Percentiles rank a stretch among this genome's conserved stretches.
Conservation (phyloP, 2,888 invertebrate genomes). For the Enoplolaimus lenunculus region DNA sequence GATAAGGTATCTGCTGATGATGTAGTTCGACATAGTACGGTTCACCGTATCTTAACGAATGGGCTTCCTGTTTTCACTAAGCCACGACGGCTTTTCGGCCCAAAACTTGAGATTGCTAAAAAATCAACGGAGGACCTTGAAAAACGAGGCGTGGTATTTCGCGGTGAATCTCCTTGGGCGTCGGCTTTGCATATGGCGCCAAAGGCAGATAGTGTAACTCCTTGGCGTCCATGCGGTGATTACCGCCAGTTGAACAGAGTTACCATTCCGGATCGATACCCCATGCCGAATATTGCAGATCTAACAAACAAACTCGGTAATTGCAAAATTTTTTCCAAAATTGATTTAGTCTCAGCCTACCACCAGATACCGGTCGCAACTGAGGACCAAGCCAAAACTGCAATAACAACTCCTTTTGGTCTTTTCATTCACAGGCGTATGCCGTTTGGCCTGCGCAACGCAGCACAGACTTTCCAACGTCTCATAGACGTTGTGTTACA, state of each 20-base stretch:
- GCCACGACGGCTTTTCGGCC: not conserved
- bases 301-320: not conserved
- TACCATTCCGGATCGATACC: not conserved
- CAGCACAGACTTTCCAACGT: constrained; percentile 25
- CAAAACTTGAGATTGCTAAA: not conserved
- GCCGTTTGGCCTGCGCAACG: constrained; percentile 25
- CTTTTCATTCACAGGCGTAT: constrained; percentile 26
- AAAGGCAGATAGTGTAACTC: not conserved
- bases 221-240: not conserved
- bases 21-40: not conserved
- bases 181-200: not conserved
- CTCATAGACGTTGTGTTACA: constrained; percentile 13
- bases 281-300: not conserved
- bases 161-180: not conserved
- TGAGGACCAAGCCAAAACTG: constrained; percentile 23
- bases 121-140: not conserved
- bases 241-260: not conserved
- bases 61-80: not conserved
- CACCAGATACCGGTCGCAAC: constrained; percentile 20
- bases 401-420: constrained; percentile 23
- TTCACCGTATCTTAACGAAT: not conserved
- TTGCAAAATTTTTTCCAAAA: constrained; percentile 1
- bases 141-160: not conserved
- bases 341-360: constrained; percentile 22
- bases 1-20: not conserved